Evolutionary conservation across 2,888 invertebrate genomes (phyloP), one percentile per base, ranked within the genome.

Genomic region (Andricus curvator): DNA sequence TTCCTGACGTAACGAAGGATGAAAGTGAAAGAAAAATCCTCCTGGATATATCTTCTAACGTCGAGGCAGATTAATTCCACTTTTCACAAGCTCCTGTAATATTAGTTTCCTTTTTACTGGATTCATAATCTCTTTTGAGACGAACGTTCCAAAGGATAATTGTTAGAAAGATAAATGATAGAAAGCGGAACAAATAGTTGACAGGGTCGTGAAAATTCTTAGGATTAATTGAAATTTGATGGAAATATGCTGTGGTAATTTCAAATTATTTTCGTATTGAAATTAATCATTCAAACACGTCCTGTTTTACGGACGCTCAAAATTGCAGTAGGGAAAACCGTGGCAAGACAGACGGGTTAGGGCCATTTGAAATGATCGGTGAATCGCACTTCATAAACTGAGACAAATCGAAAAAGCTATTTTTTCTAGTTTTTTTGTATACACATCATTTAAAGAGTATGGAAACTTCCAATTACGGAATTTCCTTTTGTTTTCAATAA

Each of bases 41-140:
- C 17, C 29, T 17, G 17, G 25, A 62, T 29, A 62, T 62, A 22
- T 62, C 68, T 17, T 68, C 68, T 68, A 68, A 68, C 17, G n/a
- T 68, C 44, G 17, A 20, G 17, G 41, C 22, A 15, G 25, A 25
- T 17, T 48, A 13, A 37, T 48, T 17, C 17, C 48, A 15, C 25
- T 68, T 48, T 48, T 25, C 13, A 64, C 15, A 6, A 29, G 64
- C 25, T 25, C 17, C 1, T 4, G 17, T 8, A 15, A 64, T 64
- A 48, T 68, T 48, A 48, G 67, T 44, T 67, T 44, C 41, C 41
- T 44, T 67, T 44, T 67, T 67, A 22, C 33, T 41, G 22, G 67
- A 67, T 22, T 67, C 67, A 41, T 41, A 67, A 67, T 67, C 41
- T 67, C n/a, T 41, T 44, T 11, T 13, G 22, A 5, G 41, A 5